Conservation (phyloP, 2,797 vertebrate species). For the Ctenopoma multispine region DNA sequence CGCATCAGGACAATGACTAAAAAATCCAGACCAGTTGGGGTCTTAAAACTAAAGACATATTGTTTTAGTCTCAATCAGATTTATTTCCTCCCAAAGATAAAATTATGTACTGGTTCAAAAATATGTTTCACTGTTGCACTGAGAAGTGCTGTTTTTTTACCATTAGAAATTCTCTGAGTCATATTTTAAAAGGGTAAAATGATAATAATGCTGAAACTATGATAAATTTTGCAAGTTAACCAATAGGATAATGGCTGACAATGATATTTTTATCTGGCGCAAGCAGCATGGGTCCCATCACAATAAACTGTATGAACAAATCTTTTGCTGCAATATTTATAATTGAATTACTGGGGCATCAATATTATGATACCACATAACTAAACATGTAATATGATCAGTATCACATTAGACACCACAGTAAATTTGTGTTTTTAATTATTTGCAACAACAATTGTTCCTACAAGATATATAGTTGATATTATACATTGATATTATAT, state of each 20-base stretch:
- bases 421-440: not conserved
- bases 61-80: no score
- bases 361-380: not conserved
- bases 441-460: not conserved
- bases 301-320: not conserved
- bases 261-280: not conserved
- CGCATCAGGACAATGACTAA: not conserved
- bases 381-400: not conserved
- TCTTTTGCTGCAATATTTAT: not conserved
- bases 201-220: not conserved
- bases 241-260: not conserved
- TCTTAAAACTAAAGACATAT: not conserved
- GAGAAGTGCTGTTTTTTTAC: not conserved
- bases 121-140: not conserved
- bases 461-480: not conserved
- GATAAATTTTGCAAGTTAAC: not conserved
- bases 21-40: not conserved
- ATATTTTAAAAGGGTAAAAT: not conserved
- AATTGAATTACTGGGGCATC: no score
- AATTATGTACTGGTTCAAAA: not conserved
- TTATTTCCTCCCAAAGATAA: constrained; percentile 1
- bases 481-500: not conserved
- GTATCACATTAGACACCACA: no score
- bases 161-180: not conserved
- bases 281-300: not conserved